Evolutionary conservation across 2,888 invertebrate species (phyloP), one percentile per base, ranked within the genome.

Genomic region (Hyposoter dolosus): DNA sequence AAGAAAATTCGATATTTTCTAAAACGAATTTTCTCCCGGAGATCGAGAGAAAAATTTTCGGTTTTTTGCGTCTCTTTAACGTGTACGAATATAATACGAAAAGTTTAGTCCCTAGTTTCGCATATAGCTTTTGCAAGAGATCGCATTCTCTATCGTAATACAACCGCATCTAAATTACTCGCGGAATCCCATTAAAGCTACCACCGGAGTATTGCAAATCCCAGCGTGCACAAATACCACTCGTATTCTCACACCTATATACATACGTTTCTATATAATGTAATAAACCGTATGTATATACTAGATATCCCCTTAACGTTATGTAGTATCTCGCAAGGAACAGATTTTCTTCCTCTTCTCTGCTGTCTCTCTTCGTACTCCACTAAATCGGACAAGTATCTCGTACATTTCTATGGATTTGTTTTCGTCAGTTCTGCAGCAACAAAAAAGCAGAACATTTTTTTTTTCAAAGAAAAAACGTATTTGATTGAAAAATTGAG

Each of bases 121-220:
- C 45, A 60, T 50, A 53, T 5, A 35, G 40, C 40, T 40, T 53
- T 53, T 17, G 28, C 17, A 28, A 53, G 69, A 76, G 45, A 66
- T 68, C 80, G 68, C 84, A 84, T 76, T 80, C 69, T 74, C 84
- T 72, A 68, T 68, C 75, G 78, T 75, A 69, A 76, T 79, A 75
- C 75, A 63, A 80, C 80, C 75, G 77, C 76, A 84, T 84, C 84
- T 84, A 84, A 84, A 82, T 84, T 84, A 84, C 84, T 84, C 76
- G 81, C 71, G 81, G 84, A 81, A 84, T 81, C 81, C 84, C 81
- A 84, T 84, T 84, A 84, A 80, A 84, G 65, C 84, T 63, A 84
- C 83, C 82, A 66, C 83, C 72, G 35, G 81, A 74, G 47, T 63
- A 65, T 71, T 71, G 66, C 63, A 43, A 40, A 43, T 7, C 45